phyloP scores from a whole-genome alignment of 35 echinoderm and acorn worm species.

The Heliocidaris tuberculata region DNA sequence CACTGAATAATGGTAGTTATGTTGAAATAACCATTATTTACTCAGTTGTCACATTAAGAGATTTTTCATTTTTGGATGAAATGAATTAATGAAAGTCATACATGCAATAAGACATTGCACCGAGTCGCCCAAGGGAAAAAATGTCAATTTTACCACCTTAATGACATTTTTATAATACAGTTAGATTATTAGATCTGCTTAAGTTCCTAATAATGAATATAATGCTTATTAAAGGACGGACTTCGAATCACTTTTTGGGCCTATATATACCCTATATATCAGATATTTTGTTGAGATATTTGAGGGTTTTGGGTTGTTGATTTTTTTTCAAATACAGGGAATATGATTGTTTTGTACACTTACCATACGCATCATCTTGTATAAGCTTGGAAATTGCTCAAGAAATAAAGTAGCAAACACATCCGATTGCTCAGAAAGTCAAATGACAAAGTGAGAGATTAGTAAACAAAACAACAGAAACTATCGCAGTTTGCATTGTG shows the following conservation, averaged over 20 bases:
- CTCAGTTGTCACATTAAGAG: too few relatives aligned
- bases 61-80: too few relatives aligned
- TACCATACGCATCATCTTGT: not conserved
- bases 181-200: too few relatives aligned
- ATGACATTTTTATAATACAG: too few relatives aligned
- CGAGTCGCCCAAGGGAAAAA: too few relatives aligned
- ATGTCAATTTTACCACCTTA: too few relatives aligned
- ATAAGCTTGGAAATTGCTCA: not conserved
- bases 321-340: not conserved
- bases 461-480: not conserved
- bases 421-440: not conserved
- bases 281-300: not conserved
- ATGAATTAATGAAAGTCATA: too few relatives aligned
- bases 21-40: too few relatives aligned
- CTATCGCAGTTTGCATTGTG: not conserved
- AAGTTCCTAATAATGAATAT: too few relatives aligned
- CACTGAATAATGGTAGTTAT: too few relatives aligned
- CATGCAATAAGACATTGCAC: too few relatives aligned
- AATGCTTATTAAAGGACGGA: too few relatives aligned
- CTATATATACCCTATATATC: not conserved
- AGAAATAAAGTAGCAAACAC: not conserved
- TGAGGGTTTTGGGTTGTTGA: not conserved
- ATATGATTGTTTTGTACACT: not conserved
- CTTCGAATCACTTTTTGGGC: not conserved
- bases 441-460: not conserved